Percentiles rank a stretch among this genome's conserved stretches.
These are phyloP conservation scores for Parnassius orleans DNA, from an alignment of 2,888 invertebrate genomes.

Conservation along the genomic window DNA sequence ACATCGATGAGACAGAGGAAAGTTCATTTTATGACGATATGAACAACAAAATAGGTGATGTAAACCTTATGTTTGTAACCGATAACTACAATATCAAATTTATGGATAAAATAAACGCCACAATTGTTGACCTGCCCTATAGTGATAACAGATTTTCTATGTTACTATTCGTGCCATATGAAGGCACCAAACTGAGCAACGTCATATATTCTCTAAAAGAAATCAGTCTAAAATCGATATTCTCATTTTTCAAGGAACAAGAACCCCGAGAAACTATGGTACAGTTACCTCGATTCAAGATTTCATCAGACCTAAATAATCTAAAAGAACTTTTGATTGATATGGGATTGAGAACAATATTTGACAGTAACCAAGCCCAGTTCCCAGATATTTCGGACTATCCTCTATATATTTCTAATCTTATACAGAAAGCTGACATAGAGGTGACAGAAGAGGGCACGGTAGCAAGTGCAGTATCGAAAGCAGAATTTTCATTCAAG, in stretches of 20 bases:
- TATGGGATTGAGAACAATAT: slow-evolving; percentile 61
- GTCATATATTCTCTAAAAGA: slow-evolving; percentile 73
- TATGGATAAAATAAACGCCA: slow-evolving; percentile 44
- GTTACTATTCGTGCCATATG: slow-evolving; percentile 82
- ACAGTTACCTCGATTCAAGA: slow-evolving; percentile 81
- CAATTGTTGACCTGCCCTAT: slow-evolving; percentile 62
- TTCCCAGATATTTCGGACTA: slow-evolving; percentile 54
- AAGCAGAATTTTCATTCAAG: slow-evolving; percentile 42
- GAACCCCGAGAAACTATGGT: slow-evolving; percentile 71
- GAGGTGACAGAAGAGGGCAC: slow-evolving; percentile 67
- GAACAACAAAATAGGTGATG: slow-evolving; percentile 51
- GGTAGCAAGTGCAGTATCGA: slow-evolving; percentile 47
- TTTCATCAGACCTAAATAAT: slow-evolving; percentile 70
- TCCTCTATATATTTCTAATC: slow-evolving; percentile 50
- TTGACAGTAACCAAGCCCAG: slow-evolving; percentile 46
- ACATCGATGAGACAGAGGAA: slow-evolving; percentile 46
- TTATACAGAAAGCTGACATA: slow-evolving; percentile 66
- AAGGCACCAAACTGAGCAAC: slow-evolving; percentile 55
- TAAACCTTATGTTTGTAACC: slow-evolving; percentile 55
- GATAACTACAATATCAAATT: slow-evolving; percentile 41
- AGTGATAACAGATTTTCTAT: slow-evolving; percentile 77
- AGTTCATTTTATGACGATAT: slow-evolving; percentile 54
- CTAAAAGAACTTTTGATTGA: slow-evolving; percentile 66
- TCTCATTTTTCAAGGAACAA: slow-evolving; percentile 56
- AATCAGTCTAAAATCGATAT: slow-evolving; percentile 68